Base-by-base conservation (phyloP, 2,888 invertebrate genomes). In the Dynastes tityus region DNA sequence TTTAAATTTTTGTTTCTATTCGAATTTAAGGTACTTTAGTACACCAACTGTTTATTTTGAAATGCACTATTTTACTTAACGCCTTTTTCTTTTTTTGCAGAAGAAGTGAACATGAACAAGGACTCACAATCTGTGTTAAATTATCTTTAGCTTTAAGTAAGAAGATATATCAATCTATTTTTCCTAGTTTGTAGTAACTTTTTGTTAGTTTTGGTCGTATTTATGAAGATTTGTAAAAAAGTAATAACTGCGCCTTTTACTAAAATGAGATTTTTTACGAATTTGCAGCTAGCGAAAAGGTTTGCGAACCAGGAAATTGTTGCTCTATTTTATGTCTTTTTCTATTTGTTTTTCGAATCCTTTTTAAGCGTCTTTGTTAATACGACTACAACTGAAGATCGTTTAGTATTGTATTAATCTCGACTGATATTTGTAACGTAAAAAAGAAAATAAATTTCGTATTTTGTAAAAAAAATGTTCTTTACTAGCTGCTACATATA, bases 51-150 rank as follows among this genome's bases (percentile, higher is more conserved):
- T 58, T 58, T 5, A 73, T 73, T 73, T 58, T 0, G 1, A 58
- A 53, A 40, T 61, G 6, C 13, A 58, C 11, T 40, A 40, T 61
- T 40, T 58, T 73, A 73, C 58, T 58, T 29, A 13, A 32, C 3
- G 13, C 8, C 53, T 55, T 6, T 29, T 29, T 8, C 29, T 73
- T 73, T 61, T 32, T n/a, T 58, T 73, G 67, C 73, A 73, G 73
- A 73, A 58, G 8, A 58, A 73, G 16, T 73, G 40, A 73, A 40
- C 58, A 58, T 73, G 16, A 73, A 73, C 40, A 73, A 73, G 73
- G 58, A 73, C 73, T 73, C 58, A 40, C 55, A 40, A 73, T 61
- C 73, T 73, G 73, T 73, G 73, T 73, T 73, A 70, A 45, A 51
- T 55, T 61, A 53, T 73, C 58, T 16, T 32, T 73, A 73, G 55